Evolutionary conservation across 2,113 vertebrate genomes (phyloP).

Genomic region (Balaenoptera acutorostrata): DNA sequence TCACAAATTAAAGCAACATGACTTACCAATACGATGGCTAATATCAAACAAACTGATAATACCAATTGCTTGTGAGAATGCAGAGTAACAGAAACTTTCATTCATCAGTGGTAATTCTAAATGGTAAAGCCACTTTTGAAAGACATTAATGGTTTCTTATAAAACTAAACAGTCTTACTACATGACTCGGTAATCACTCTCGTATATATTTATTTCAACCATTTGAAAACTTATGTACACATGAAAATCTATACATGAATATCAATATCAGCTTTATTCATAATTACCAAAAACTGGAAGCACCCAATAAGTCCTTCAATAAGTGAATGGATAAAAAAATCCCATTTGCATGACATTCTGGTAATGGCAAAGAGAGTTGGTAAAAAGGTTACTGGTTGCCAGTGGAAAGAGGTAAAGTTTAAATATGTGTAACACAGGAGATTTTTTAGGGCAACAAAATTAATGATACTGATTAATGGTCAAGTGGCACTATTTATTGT

Average conservation of each 20-base stretch:
- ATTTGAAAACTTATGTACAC: neutral
- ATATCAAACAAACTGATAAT: neutral
- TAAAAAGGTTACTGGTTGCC: neutral
- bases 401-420: neutral
- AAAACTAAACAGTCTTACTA: neutral
- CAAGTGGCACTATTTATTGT: neutral
- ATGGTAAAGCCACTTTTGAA: neutral
- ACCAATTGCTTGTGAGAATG: neutral
- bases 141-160: neutral
- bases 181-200: neutral
- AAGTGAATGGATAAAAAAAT: neutral
- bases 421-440: neutral
- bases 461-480: neutral
- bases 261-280: neutral
- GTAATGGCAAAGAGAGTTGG: neutral
- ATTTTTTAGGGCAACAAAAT: neutral
- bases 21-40: neutral
- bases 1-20: neutral
- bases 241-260: neutral
- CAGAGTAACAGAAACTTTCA: neutral
- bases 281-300: neutral
- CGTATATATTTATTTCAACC: neutral
- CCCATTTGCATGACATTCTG: neutral
- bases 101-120: neutral
- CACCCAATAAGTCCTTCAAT: neutral